Evolutionary conservation across 2,113 vertebrate genomes (phyloP).

Genomic region (Dicerorhinus sumatrensis): DNA sequence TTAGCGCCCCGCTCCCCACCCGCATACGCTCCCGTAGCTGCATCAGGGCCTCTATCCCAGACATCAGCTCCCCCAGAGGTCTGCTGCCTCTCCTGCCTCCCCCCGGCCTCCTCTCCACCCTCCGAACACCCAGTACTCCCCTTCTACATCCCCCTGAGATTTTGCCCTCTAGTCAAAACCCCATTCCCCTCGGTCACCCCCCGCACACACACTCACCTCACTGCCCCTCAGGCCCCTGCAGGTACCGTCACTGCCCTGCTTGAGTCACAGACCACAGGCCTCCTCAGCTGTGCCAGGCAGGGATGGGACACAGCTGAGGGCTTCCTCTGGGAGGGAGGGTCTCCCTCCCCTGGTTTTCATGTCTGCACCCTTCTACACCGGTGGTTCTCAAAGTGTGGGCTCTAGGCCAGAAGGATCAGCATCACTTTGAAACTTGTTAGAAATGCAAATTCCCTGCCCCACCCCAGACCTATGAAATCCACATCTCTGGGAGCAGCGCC

Average conservation of each 20-base stretch:
- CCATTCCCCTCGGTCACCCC: neutral
- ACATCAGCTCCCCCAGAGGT: neutral
- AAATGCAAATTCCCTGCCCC: neutral
- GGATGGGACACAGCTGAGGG: accelerated
- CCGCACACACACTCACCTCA: neutral
- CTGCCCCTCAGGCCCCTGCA: neutral
- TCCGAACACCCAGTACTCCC: neutral
- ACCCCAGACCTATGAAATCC: neutral
- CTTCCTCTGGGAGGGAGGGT: too few relatives aligned
- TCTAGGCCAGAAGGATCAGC: neutral
- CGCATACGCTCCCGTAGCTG: neutral
- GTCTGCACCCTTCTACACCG: neutral
- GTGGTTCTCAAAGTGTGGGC: neutral
- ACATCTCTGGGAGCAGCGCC: neutral
- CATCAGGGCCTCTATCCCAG: neutral
- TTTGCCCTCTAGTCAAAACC: neutral
- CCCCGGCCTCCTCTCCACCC: neutral
- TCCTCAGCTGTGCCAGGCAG: neutral
- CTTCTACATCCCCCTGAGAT: neutral
- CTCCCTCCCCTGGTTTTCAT: neutral
- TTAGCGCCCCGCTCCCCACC: neutral
- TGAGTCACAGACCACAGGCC: neutral
- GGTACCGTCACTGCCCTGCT: neutral
- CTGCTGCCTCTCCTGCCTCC: neutral
- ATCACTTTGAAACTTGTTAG: neutral